Base-by-base conservation (phyloP, 2,888 invertebrate species). In the Drosophila nr. medialis region DNA sequence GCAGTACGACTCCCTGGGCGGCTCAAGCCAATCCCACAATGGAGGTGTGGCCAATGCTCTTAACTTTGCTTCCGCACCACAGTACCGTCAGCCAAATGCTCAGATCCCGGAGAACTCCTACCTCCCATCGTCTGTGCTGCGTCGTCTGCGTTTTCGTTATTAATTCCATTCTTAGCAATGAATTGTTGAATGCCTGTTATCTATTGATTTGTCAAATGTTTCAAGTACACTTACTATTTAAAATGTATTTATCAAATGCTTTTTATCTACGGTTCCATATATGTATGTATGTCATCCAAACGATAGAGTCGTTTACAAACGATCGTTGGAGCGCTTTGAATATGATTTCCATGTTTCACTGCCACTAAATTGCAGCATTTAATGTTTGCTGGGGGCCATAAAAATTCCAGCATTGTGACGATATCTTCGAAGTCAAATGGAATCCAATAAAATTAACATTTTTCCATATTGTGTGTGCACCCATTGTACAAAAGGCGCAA, bases 1-100 rank as follows among this genome's bases (percentile, higher is more conserved):
- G 4, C 91, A 92, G 68, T 92, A 92, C 65, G 91, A 92, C 29
- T 68, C 73, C 32, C 64, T 92, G 69, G 89, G 90, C 32, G 92
- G 92, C 32, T 34, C 83, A 30, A 80, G 83, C n/a, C 83, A 89
- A 56, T 62, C 64, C 36, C 78, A 77, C 50, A 74, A 91, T 49
- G 92, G 91, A 51, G 92, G 91, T 36, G 77, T 90, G 48, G 91
- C 91, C 61, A 81, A 78, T 21, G 85, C 90, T 32, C 71, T 92
- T 60, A 91, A 91, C 81, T 91, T 92, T 49, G 91, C 85, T 15
- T 87, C 90, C 8, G 86, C 80, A 4, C 69, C 89, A 10, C 76
- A 73, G 29, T 71, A 64, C 51, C 81, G 76, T 50, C 83, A 81
- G 58, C 76, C 54, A 7, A 58, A 59, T 10, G 81, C 88, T 18